Base-by-base conservation (phyloP, 1,140 invertebrate genomes). In the Apis cerana region DNA sequence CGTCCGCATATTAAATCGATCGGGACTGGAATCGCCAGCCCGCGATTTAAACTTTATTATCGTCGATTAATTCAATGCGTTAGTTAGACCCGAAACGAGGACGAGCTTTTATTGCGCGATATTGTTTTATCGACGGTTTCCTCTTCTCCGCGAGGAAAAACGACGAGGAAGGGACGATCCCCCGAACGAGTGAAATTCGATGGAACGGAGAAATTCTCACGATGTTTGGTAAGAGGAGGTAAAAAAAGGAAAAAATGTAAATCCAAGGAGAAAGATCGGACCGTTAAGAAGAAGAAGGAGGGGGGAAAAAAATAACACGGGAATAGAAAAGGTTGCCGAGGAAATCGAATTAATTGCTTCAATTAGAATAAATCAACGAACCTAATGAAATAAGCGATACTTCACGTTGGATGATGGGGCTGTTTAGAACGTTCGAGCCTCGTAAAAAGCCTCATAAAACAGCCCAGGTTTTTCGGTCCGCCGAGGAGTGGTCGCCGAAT, bases 371-470 rank as follows among this genome's bases (percentile, higher is more conserved):
- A 52, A 52, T 50, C 59, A 65, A 12, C 61, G n/a, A 65, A 54
- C 33, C 21, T 76, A 76, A 76, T 65, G 75, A 76, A 76, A 65
- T 65, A 54, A 65, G 75, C 62, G 12, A 76, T 76, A 76, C 62
- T 65, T 76, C 50, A 76, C 50, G 19, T 54, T 52, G 3, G 12
- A n/a, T 33, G 75, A 52, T 65, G 52, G 75, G 61, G 5, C 75
- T 65, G 61, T 67, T 76, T 76, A 76, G 61, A 54, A 52, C 59
- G 19, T 33, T 48, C 10, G 52, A 52, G 75, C 23, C 75, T 54
- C 75, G 50, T 76, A 76, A 76, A 76, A 64, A 65, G 21, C 75
- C 33, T 33, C 61, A 76, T 76, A 65, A 76, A 76, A 65, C 75
- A 65, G 50, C 75, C 58, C 61, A 43, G 75, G 19, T 54, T 54